Conservation (phyloP, 2,888 invertebrate species). For the Gortyna flavago region DNA sequence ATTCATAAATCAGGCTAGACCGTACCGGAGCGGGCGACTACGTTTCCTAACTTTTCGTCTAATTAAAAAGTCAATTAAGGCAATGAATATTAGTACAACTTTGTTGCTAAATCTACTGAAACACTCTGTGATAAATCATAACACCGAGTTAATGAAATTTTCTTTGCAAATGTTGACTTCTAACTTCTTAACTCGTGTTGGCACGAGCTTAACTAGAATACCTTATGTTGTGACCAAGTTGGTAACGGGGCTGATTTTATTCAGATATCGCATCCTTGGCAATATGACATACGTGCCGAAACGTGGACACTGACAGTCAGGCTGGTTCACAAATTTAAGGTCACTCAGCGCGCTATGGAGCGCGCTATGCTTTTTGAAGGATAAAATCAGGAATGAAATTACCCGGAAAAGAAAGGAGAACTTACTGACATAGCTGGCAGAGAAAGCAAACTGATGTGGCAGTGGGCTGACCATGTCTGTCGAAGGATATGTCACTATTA, state of each 20-base stretch:
- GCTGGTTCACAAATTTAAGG: background rate
- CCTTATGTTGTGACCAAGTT: background rate
- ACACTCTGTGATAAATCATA: constrained; percentile 64
- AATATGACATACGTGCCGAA: background rate
- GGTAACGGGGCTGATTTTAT: background rate
- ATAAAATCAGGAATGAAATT: no score
- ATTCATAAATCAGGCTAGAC: constrained; percentile 69
- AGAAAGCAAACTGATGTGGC: no score
- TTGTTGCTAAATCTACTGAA: constrained; percentile 66
- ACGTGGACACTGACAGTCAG: background rate
- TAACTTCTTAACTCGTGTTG: constrained; percentile 21
- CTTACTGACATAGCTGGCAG: no score
- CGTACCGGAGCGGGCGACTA: constrained; percentile 59
- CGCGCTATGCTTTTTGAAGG: no score
- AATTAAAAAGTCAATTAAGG: constrained; percentile 81
- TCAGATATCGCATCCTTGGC: background rate
- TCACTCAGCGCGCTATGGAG: background rate
- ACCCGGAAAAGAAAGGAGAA: no score
- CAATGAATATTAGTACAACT: constrained; percentile 67
- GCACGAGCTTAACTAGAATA: background rate
- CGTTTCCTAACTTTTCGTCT: constrained; percentile 74
- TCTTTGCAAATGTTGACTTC: constrained; percentile 38
- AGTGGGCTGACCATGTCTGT: no score
- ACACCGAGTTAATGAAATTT: constrained; percentile 59
- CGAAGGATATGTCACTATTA: background rate